phyloP scores from a whole-genome alignment of 2,888 invertebrate species.

The Proisotoma minuta region DNA sequence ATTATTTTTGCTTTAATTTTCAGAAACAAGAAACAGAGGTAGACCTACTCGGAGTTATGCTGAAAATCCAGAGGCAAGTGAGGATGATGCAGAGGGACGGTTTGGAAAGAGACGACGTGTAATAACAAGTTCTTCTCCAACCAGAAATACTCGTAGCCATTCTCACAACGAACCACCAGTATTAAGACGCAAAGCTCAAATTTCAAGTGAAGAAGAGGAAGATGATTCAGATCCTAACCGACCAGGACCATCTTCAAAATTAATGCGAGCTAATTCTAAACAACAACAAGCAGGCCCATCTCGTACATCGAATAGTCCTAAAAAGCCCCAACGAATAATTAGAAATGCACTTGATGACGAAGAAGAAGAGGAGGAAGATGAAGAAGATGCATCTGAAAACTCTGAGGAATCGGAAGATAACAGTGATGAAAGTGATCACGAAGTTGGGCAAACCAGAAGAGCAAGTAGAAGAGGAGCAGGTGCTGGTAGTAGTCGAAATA shows the following conservation, averaged over 20 bases:
- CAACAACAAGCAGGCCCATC: conserved; percentile 17
- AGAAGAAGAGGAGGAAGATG: conserved; percentile 45
- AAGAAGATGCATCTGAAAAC: conserved; percentile 36
- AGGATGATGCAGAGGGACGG: conserved; percentile 20
- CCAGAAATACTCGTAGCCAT: conserved; percentile 11
- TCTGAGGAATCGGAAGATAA: conserved; percentile 35
- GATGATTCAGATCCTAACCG: conserved; percentile 48
- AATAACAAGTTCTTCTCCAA: conserved; percentile 23
- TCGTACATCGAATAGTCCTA: conserved; percentile 47
- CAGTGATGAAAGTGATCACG: conserved; percentile 37
- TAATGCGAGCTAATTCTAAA: background rate
- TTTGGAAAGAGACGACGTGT: conserved; percentile 10
- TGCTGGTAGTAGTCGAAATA: no score
- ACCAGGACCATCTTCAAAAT: conserved; percentile 37
- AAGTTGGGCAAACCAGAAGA: conserved; percentile 30
- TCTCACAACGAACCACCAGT: conserved; percentile 14
- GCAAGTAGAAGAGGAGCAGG: conserved; percentile 30
- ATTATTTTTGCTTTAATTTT: background rate
- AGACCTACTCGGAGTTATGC: conserved; percentile 29
- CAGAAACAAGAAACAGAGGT: conserved; percentile 33
- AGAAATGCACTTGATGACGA: conserved; percentile 36
- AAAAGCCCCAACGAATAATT: conserved; percentile 49
- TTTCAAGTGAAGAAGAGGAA: conserved; percentile 13
- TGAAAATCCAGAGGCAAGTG: conserved; percentile 30
- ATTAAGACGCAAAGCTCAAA: conserved; percentile 30